Conservation (phyloP, 2,888 invertebrate species). For the Branchellion lobata region DNA sequence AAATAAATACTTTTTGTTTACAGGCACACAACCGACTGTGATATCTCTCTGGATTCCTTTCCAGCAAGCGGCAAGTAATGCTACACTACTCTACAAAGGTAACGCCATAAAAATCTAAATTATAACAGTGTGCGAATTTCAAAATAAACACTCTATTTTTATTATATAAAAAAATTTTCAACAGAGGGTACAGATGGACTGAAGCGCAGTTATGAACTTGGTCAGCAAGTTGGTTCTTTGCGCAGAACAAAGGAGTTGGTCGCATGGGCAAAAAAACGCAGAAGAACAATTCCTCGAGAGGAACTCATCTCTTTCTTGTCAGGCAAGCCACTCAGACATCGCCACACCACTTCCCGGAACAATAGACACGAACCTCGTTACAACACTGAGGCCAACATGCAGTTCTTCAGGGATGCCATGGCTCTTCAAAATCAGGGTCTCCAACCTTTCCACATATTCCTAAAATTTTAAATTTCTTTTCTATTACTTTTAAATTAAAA, state of each 20-base stretch:
- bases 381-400: constrained; percentile 68
- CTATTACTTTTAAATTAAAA: not conserved
- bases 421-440: constrained; percentile 65
- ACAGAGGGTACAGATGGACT: constrained; percentile 75
- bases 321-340: constrained; percentile 63
- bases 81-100: constrained; percentile 53
- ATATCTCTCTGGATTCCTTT: constrained; percentile 52
- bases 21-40: constrained; percentile 43
- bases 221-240: constrained; percentile 73
- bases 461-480: too few relatives aligned
- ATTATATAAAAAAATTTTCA: constrained; percentile 49
- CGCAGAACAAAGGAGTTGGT: constrained; percentile 74
- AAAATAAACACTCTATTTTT: not conserved
- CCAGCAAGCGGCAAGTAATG: constrained; percentile 52
- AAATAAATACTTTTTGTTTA: not conserved
- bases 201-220: constrained; percentile 71
- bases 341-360: not conserved
- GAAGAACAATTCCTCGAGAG: constrained; percentile 74
- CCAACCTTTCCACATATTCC: not conserved
- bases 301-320: constrained; percentile 76
- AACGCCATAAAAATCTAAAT: not conserved
- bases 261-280: constrained; percentile 73
- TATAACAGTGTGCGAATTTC: not conserved
- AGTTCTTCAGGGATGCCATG: constrained; percentile 75
- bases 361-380: not conserved